Evolutionary conservation across 2,888 invertebrate genomes (phyloP).

Genomic region (Germaria angustata): DNA sequence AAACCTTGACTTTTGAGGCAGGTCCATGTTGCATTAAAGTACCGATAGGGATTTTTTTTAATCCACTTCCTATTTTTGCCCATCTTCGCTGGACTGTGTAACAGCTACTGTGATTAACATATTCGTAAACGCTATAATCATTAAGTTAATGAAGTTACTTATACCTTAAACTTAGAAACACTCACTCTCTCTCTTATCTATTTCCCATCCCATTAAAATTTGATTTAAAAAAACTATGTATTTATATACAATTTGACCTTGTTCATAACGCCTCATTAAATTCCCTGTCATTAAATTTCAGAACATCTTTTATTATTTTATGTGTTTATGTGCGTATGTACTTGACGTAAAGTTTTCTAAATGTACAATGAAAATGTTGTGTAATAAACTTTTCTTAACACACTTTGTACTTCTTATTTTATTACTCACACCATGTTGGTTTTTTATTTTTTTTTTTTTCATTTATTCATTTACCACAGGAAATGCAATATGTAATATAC

Average conservation of each 20-base stretch:
- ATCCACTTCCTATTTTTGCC: no score
- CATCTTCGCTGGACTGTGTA: no score
- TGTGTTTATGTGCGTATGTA: no score
- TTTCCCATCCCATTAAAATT: neutral
- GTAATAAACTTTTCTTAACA: slow-evolving; percentile 48
- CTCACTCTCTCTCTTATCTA: no score
- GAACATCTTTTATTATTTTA: neutral
- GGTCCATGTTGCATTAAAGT: no score
- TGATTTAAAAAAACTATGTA: neutral
- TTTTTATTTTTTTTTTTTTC: neutral
- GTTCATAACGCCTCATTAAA: slow-evolving; percentile 44
- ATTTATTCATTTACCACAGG: slow-evolving; percentile 28
- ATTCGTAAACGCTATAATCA: no score
- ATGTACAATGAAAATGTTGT: slow-evolving; percentile 45
- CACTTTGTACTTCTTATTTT: neutral
- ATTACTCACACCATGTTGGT: neutral
- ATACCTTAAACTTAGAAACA: no score
- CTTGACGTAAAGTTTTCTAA: neutral
- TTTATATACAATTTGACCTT: slow-evolving; percentile 42
- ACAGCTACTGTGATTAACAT: no score
- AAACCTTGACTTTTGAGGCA: no score
- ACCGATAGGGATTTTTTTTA: no score
- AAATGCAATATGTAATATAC: slow-evolving; percentile 53
- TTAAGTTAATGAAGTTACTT: no score
- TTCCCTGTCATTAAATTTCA: slow-evolving; percentile 22